Evolutionary conservation across 2,797 vertebrate species (phyloP).

Genomic region (Heterohyrax brucei): DNA sequence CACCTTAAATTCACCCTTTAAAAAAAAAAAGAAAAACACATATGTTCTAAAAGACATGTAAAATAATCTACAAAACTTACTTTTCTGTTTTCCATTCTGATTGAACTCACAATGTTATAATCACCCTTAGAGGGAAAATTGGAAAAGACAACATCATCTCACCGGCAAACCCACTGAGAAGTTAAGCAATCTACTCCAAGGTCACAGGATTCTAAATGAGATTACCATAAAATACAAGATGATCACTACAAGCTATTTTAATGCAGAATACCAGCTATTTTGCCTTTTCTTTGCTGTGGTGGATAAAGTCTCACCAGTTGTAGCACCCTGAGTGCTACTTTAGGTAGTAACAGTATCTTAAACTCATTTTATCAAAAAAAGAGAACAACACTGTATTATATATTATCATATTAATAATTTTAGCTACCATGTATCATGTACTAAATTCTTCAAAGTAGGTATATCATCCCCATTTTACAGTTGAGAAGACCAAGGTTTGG

Average conservation of each 20-base stretch:
- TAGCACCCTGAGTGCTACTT: neutral
- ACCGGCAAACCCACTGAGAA: neutral
- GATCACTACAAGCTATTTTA: neutral
- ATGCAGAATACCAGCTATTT: neutral
- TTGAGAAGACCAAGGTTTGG: neutral
- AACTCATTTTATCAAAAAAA: neutral
- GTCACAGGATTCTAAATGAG: neutral
- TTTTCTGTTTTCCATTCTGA: neutral
- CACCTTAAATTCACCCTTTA: constrained; percentile 94
- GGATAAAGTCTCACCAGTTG: neutral
- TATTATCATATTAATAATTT: neutral
- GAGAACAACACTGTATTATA: neutral
- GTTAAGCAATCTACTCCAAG: neutral
- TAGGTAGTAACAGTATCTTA: neutral
- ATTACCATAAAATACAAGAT: neutral
- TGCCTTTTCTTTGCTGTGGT: neutral
- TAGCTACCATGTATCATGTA: neutral
- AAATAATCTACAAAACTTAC: neutral
- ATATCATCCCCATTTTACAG: neutral
- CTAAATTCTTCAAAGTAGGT: neutral
- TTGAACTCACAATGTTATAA: neutral
- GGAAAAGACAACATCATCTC: neutral
- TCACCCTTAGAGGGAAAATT: neutral
- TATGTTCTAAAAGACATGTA: neutral
- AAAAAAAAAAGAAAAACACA: neutral